phyloP scores from a whole-genome alignment of 2,797 vertebrate genomes.

The Enteromius argenteus region DNA sequence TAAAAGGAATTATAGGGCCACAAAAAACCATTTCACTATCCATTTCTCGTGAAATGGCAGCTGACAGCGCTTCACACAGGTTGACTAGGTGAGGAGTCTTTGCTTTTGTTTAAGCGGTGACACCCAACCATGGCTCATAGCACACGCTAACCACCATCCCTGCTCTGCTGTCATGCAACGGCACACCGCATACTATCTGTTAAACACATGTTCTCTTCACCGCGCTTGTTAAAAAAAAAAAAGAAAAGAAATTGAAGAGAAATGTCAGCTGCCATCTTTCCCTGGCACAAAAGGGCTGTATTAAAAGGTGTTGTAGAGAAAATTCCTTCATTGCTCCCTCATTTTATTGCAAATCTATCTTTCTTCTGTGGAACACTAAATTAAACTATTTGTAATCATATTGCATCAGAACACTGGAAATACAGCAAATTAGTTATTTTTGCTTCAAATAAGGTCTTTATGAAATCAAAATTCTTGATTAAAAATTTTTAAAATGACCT shows the following conservation, averaged over 20 bases:
- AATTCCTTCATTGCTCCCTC: not conserved
- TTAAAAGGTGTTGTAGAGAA: not conserved
- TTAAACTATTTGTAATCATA: not conserved
- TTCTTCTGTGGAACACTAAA: not conserved
- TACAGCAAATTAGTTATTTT: not conserved
- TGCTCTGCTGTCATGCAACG: conserved; percentile 20
- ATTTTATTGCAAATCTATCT: not conserved
- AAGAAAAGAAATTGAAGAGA: not conserved
- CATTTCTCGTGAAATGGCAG: conserved; percentile 50
- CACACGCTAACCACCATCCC: conserved; percentile 33
- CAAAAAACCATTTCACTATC: conserved; percentile 50
- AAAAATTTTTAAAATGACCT: too few species aligned
- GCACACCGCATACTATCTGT: conserved; percentile 34
- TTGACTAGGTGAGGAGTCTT: conserved; percentile 34
- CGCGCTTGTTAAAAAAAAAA: not conserved
- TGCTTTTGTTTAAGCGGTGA: conserved; percentile 51
- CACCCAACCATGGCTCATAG: conserved; percentile 27
- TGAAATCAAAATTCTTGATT: not conserved
- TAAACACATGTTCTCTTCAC: conserved; percentile 33
- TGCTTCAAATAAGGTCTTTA: too few species aligned
- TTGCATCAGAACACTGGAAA: not conserved
- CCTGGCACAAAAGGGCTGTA: not conserved
- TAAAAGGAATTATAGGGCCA: conserved; percentile 10
- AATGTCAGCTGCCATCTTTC: not conserved
- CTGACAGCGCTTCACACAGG: conserved; percentile 30